These are phyloP conservation scores for Drosophila tanythrix DNA, from an alignment of 2,888 invertebrate species.

Conservation along the genomic window DNA sequence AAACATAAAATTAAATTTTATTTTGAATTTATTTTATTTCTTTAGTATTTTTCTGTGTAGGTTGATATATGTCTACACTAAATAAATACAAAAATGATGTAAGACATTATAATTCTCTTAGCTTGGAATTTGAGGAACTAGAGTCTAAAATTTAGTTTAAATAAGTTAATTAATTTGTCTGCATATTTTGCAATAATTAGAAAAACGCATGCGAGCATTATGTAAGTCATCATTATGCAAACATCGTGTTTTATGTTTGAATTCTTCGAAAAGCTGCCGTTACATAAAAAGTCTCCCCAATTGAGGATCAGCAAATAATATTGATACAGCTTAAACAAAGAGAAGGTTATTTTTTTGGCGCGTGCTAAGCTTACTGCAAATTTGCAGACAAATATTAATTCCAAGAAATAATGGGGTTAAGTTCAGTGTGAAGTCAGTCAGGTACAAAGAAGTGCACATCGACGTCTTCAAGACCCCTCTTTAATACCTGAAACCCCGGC, in stretches of 20 bases:
- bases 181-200: neutral
- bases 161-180: neutral
- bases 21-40: neutral
- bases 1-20: neutral
- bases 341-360: conserved; percentile 49
- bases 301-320: conserved; percentile 26
- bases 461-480: neutral
- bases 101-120: neutral
- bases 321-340: conserved; percentile 51
- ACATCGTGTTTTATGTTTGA: neutral
- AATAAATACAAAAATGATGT: neutral
- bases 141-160: neutral
- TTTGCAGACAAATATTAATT: conserved; percentile 52
- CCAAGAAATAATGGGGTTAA: conserved; percentile 71
- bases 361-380: conserved; percentile 71
- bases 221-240: neutral
- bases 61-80: neutral
- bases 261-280: conserved; percentile 21
- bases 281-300: conserved; percentile 24
- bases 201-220: neutral
- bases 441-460: conserved; percentile 49
- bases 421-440: conserved; percentile 65
- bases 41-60: neutral
- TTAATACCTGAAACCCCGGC: conserved; percentile 1
- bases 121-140: neutral